phyloP scores from a whole-genome alignment of 1,140 invertebrate genomes.

The Dryas iulia region DNA sequence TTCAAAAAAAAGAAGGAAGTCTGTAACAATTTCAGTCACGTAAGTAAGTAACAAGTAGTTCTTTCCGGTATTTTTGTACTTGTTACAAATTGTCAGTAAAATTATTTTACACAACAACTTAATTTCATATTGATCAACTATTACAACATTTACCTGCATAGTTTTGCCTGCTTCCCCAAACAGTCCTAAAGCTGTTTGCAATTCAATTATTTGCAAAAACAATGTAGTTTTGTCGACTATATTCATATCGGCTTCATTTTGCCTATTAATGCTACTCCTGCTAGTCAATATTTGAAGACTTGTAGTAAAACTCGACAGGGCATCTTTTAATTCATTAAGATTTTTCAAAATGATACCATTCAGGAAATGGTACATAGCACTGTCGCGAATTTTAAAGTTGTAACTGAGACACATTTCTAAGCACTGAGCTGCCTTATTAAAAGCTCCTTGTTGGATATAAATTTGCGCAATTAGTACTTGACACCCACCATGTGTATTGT shows the following conservation, averaged over 20 bases:
- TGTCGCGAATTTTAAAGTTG: conserved; percentile 95
- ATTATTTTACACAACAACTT: too few species aligned
- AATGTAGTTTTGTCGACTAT: conserved; percentile 91
- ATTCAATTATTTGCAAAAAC: conserved; percentile 93
- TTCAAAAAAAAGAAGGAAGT: too few species aligned
- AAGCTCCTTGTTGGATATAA: conserved; percentile 86
- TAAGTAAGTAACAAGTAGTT: too few species aligned
- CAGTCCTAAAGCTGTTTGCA: conserved; percentile 85
- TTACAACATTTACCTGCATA: conserved; percentile 84
- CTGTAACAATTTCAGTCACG: too few species aligned
- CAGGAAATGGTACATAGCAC: conserved; percentile 94
- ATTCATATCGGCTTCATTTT: conserved; percentile 80
- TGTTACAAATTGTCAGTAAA: too few species aligned
- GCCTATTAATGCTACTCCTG: conserved; percentile 50
- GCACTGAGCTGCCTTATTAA: conserved; percentile 89
- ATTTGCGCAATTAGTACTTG: conserved; percentile 95
- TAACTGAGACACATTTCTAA: conserved; percentile 94
- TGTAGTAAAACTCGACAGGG: conserved; percentile 86
- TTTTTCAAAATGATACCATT: conserved; percentile 91
- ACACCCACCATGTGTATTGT: conserved; percentile 89
- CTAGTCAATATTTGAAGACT: conserved; percentile 59
- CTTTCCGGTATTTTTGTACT: too few species aligned
- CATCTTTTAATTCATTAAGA: conserved; percentile 86
- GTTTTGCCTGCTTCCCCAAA: conserved; percentile 89
- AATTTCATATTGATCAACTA: too few species aligned